Evolutionary conservation across 2,113 vertebrate genomes (phyloP).

Genomic region (Electrona antarctica): DNA sequence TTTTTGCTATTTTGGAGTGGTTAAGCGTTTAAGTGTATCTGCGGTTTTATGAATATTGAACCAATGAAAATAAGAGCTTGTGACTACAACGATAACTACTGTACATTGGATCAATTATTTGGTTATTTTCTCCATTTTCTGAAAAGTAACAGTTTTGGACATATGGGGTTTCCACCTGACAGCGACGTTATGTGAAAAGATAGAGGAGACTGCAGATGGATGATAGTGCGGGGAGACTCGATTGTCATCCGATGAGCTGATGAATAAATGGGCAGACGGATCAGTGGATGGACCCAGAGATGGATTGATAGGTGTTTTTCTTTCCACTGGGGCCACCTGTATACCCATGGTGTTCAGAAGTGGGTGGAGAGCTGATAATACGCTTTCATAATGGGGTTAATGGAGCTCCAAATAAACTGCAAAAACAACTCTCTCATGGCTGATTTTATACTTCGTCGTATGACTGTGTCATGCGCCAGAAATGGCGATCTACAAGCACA

Average conservation of each 20-base stretch:
- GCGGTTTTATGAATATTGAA: no score
- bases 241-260: constrained; percentile 71
- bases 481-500: neutral
- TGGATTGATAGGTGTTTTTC: constrained; percentile 69
- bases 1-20: no score
- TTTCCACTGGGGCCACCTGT: constrained; percentile 68
- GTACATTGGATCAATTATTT: no score
- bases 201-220: constrained; percentile 58
- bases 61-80: no score
- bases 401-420: constrained; percentile 76
- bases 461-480: no score
- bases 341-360: constrained; percentile 61
- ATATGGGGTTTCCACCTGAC: no score
- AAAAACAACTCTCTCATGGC: constrained; percentile 58
- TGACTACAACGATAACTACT: no score
- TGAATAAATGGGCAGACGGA: constrained; percentile 72
- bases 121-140: no score
- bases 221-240: constrained; percentile 48
- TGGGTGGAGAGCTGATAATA: constrained; percentile 69
- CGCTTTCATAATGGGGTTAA: constrained; percentile 72
- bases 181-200: constrained; percentile 42
- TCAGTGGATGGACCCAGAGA: constrained; percentile 53
- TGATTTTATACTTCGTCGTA: neutral
- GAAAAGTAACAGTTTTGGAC: no score
- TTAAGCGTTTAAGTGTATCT: no score